phyloP scores from a whole-genome alignment of 2,113 vertebrate genomes.

The Phyllostomus discolor region DNA sequence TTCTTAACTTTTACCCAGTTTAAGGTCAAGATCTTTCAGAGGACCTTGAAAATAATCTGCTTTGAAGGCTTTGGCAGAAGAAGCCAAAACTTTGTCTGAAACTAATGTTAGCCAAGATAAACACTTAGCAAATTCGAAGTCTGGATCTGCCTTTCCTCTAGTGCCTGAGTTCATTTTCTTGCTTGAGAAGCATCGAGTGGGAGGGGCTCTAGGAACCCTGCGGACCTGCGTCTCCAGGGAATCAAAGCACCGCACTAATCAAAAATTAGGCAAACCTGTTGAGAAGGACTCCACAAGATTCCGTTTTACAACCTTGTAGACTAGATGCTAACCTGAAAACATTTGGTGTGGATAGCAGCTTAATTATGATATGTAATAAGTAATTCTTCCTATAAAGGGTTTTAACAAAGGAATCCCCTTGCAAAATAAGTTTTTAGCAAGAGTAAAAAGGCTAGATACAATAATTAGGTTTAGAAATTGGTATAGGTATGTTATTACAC shows the following conservation, averaged over 20 bases:
- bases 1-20: background rate
- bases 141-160: background rate
- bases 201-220: background rate
- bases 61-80: background rate
- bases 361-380: background rate
- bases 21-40: conserved; percentile 11
- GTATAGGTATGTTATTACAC: background rate
- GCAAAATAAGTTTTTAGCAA: conserved; percentile 13
- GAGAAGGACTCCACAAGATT: background rate
- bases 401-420: background rate
- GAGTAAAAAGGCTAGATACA: background rate
- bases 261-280: background rate
- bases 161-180: background rate
- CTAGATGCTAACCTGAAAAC: background rate
- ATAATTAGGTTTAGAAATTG: background rate
- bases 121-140: background rate
- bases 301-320: background rate
- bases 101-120: background rate
- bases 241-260: background rate
- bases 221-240: background rate
- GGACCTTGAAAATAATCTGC: conserved; percentile 14
- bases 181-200: background rate
- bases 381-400: background rate
- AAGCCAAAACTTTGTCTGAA: conserved; percentile 5
- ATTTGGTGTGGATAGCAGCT: background rate